Evolutionary conservation across 2,113 vertebrate species (phyloP).

Genomic region (Anguilla japonica): DNA sequence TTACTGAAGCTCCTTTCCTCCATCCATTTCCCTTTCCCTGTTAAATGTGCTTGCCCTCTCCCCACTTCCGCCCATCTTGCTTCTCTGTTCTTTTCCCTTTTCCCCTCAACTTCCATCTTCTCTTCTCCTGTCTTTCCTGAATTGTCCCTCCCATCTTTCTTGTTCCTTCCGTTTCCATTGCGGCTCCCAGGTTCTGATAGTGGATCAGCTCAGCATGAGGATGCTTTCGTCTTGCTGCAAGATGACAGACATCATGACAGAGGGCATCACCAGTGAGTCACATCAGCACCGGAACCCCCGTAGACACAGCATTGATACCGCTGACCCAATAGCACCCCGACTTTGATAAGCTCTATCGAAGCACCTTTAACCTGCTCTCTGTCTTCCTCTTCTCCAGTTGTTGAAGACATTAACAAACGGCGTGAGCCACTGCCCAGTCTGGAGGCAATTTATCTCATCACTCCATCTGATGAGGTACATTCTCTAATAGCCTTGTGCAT

Average conservation of each 20-base stretch:
- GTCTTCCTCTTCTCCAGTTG: slow-evolving; percentile 69
- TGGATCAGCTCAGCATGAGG: slow-evolving; percentile 95
- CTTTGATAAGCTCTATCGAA: not conserved
- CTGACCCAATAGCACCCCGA: not conserved
- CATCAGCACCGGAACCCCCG: not conserved
- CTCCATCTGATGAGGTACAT: slow-evolving; percentile 87
- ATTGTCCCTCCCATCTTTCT: not conserved
- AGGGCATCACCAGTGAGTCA: slow-evolving; percentile 96
- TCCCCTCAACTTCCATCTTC: not conserved
- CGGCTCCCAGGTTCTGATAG: slow-evolving; percentile 84
- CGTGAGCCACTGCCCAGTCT: slow-evolving; percentile 93
- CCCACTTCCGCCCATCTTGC: too few relatives aligned
- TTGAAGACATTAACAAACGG: slow-evolving; percentile 91
- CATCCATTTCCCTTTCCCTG: not conserved
- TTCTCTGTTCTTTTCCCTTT: not conserved
- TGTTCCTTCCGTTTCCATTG: not conserved
- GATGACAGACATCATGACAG: slow-evolving; percentile 98
- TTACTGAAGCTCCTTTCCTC: not conserved
- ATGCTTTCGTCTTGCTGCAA: slow-evolving; percentile 98
- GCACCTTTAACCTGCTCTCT: not conserved
- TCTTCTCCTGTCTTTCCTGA: not conserved
- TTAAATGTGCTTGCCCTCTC: not conserved
- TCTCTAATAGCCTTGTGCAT: not conserved
- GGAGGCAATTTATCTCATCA: slow-evolving; percentile 97
- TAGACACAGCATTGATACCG: not conserved